These are phyloP conservation scores for Geotrypetes seraphini DNA, from an alignment of 2,797 vertebrate species.

Conservation along the genomic window DNA sequence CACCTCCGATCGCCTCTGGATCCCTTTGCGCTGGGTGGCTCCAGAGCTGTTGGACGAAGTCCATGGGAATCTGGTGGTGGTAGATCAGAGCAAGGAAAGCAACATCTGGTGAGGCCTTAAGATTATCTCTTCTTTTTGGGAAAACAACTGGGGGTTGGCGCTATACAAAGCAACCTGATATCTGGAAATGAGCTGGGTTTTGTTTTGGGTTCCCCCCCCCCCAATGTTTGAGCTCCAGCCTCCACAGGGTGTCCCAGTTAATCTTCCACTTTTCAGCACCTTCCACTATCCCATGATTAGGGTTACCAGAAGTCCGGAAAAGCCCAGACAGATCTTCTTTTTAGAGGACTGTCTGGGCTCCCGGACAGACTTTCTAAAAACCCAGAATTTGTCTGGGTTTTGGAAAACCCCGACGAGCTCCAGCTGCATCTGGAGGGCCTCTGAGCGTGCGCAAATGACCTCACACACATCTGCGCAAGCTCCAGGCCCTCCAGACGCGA, in stretches of 20 bases:
- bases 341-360: too few relatives aligned
- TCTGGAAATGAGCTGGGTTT: background rate
- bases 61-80: slow-evolving; percentile 74
- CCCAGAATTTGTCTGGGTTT: too few relatives aligned
- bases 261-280: background rate
- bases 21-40: slow-evolving; percentile 85
- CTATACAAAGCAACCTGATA: too few relatives aligned
- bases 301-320: too few relatives aligned
- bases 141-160: background rate
- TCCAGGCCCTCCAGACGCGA: too few relatives aligned
- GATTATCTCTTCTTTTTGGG: background rate
- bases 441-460: too few relatives aligned
- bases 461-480: too few relatives aligned
- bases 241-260: background rate
- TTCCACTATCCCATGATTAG: too few relatives aligned
- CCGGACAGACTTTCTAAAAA: too few relatives aligned
- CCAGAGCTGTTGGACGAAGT: slow-evolving; percentile 83
- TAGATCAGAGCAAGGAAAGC: slow-evolving; percentile 84
- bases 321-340: too few relatives aligned
- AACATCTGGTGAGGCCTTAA: slow-evolving; percentile 73
- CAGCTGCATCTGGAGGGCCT: too few relatives aligned
- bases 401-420: too few relatives aligned
- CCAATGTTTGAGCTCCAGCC: background rate
- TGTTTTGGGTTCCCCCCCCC: fast-evolving
- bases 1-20: slow-evolving; percentile 84